A percentile compares a stretch with the other conserved stretches of the same genome.
Conservation (phyloP, 2,113 vertebrate genomes). For the Equus przewalskii region DNA sequence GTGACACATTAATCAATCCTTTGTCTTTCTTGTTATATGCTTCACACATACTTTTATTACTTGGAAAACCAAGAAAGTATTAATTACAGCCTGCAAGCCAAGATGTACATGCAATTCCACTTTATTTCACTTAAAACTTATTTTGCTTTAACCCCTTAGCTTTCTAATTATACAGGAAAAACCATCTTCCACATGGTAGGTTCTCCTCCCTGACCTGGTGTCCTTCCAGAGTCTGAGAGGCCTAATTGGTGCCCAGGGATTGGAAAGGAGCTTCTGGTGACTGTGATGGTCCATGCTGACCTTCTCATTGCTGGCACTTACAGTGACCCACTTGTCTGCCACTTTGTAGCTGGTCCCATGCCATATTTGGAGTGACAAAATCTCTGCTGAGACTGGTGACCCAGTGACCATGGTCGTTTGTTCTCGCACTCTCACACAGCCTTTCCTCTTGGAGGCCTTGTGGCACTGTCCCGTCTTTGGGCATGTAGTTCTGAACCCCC, state of each 20-base stretch:
- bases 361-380: not conserved
- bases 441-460: not conserved
- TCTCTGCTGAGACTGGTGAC: not conserved
- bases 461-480: not conserved
- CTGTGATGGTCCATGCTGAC: not conserved
- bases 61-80: not conserved
- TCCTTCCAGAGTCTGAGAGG: not conserved
- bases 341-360: not conserved
- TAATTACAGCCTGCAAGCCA: not conserved
- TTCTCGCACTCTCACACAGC: not conserved
- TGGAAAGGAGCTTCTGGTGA: not conserved
- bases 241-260: not conserved
- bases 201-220: not conserved
- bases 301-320: not conserved
- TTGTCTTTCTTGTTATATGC: not conserved
- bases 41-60: constrained; percentile 7
- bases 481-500: too few species aligned
- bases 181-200: not conserved
- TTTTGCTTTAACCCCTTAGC: not conserved
- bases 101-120: not conserved
- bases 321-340: rapidly evolving
- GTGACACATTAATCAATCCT: not conserved
- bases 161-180: not conserved
- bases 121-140: not conserved
- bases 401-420: not conserved